Conservation (phyloP, 2,113 vertebrate genomes). For the Cavia porcellus region DNA sequence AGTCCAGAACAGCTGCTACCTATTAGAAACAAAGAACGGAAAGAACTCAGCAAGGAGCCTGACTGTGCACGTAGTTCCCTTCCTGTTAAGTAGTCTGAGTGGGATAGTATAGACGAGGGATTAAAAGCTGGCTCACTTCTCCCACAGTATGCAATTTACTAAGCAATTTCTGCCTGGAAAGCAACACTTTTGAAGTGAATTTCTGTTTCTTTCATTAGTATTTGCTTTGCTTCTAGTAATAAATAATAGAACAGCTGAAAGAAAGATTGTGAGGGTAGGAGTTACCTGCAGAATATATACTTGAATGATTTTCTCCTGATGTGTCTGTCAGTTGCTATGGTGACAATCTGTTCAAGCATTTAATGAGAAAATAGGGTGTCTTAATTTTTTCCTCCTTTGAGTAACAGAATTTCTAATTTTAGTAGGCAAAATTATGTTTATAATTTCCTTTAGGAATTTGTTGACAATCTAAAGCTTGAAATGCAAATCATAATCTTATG, state of each 20-base stretch:
- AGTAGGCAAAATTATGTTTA: neutral
- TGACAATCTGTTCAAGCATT: slow-evolving; percentile 72
- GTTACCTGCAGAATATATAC: slow-evolving; percentile 53
- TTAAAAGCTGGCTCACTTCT: neutral
- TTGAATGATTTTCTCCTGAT: slow-evolving; percentile 60
- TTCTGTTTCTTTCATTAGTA: neutral
- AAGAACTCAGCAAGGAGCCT: neutral
- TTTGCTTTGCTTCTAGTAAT: slow-evolving; percentile 67
- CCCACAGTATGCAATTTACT: neutral
- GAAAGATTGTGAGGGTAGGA: neutral
- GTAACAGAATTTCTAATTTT: slow-evolving; percentile 43
- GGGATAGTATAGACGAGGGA: neutral
- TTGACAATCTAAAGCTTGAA: neutral
- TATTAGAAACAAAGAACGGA: neutral
- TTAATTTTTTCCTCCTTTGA: slow-evolving; percentile 43
- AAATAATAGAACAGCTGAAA: slow-evolving; percentile 13
- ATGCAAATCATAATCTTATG: neutral
- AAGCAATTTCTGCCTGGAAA: neutral
- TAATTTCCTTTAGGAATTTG: neutral
- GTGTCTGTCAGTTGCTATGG: slow-evolving; percentile 64
- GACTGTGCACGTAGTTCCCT: neutral
- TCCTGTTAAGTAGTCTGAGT: neutral
- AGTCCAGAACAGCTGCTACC: neutral
- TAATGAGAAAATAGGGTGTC: slow-evolving; percentile 55
- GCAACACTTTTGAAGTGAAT: slow-evolving; percentile 4